phyloP scores from a whole-genome alignment of 2,888 invertebrate genomes.

The Adelphocoris suturalis region DNA sequence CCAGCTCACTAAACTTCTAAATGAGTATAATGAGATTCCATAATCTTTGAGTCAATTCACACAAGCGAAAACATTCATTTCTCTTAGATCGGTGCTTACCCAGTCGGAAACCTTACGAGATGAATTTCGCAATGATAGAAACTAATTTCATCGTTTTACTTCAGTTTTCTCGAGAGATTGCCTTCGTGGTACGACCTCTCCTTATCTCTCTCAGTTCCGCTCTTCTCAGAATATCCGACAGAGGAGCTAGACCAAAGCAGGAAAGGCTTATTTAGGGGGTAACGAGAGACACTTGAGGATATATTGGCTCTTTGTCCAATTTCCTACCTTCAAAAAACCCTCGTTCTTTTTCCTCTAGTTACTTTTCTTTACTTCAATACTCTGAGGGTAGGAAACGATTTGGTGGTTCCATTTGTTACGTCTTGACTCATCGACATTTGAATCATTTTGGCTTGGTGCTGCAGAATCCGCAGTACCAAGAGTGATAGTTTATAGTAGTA shows the following conservation, averaged over 20 bases:
- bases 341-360: not conserved
- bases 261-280: slow-evolving; percentile 47
- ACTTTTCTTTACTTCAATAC: not conserved
- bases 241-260: slow-evolving; percentile 37
- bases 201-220: slow-evolving; percentile 15
- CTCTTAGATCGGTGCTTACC: not conserved
- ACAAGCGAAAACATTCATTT: not conserved
- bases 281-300: slow-evolving; percentile 49
- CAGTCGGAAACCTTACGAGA: not conserved
- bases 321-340: slow-evolving; percentile 15
- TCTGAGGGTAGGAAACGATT: not conserved
- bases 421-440: not conserved
- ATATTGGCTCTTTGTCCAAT: slow-evolving; percentile 51
- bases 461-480: no score
- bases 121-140: slow-evolving; percentile 34
- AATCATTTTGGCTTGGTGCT: no score
- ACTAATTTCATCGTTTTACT: slow-evolving; percentile 34
- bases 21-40: no score
- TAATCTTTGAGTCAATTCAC: not conserved
- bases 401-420: not conserved
- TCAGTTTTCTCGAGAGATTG: slow-evolving; percentile 22
- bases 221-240: not conserved
- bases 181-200: not conserved
- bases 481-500: no score
- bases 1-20: no score